Percentiles rank a stretch among this genome's conserved stretches.
These are phyloP conservation scores for Tetranychus urticae DNA, from an alignment of 1,140 invertebrate genomes.

Conservation along the genomic window DNA sequence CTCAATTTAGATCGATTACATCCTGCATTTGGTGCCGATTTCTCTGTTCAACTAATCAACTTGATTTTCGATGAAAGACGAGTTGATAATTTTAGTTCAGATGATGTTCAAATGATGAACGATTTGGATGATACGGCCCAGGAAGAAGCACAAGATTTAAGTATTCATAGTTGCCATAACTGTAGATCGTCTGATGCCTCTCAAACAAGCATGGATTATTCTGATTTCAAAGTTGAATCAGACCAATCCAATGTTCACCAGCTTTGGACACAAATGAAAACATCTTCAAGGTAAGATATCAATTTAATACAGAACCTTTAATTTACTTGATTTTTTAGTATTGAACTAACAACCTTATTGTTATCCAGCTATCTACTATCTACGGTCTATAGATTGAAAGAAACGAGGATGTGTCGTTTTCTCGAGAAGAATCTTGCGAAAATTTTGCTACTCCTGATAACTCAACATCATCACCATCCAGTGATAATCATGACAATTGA, in stretches of 20 bases:
- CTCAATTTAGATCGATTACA: too few species aligned
- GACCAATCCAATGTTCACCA: background rate
- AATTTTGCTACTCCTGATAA: background rate
- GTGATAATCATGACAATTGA: constrained; percentile 22
- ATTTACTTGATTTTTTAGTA: background rate
- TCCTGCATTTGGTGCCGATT: too few species aligned
- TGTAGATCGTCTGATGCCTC: background rate
- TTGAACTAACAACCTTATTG: background rate
- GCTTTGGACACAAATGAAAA: background rate
- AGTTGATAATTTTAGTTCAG: too few species aligned
- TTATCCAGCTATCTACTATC: too few species aligned
- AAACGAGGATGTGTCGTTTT: background rate
- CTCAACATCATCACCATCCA: background rate
- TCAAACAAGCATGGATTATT: background rate
- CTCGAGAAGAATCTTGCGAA: background rate
- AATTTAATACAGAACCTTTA: background rate
- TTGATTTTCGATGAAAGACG: too few species aligned
- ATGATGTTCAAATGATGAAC: too few species aligned
- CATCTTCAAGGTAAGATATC: background rate
- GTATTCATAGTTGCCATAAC: background rate
- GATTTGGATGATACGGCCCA: background rate
- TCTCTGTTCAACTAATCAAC: too few species aligned
- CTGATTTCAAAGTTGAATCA: background rate
- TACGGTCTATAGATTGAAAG: background rate
- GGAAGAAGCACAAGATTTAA: background rate